Conservation (phyloP, 2,797 vertebrate species). For the Protosalanx chinensis region DNA sequence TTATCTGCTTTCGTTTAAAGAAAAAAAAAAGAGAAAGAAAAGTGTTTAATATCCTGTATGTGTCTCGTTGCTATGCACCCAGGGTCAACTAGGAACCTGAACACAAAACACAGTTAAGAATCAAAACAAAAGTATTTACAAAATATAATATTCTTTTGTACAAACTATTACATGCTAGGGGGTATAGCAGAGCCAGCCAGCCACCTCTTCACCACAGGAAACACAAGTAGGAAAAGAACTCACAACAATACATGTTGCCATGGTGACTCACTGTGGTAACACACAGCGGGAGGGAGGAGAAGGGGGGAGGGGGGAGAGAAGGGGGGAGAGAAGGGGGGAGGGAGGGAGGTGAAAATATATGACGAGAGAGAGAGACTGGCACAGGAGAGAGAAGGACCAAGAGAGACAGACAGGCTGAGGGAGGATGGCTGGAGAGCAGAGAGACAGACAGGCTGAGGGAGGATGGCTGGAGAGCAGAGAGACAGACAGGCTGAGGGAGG, state of each 20-base stretch:
- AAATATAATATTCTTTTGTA: conserved; percentile 81
- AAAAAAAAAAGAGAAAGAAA: conserved; percentile 72
- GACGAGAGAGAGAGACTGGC: not conserved
- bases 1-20: conserved; percentile 77
- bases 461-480: no score
- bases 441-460: no score
- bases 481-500: no score
- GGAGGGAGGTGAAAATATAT: not conserved
- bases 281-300: conserved; percentile 14
- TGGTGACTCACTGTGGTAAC: conserved; percentile 1
- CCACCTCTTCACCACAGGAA: conserved; percentile 43
- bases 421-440: no score
- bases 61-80: conserved; percentile 74
- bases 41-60: conserved; percentile 60
- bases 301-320: no score
- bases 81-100: conserved; percentile 75
- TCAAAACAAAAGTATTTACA: conserved; percentile 82
- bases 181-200: conserved; percentile 79
- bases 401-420: not conserved
- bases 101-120: conserved; percentile 76
- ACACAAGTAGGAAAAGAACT: conserved; percentile 50
- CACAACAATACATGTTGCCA: conserved; percentile 39
- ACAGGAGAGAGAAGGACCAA: not conserved
- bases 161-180: conserved; percentile 80
- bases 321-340: conserved; percentile 22